A percentile compares a stretch with the other conserved stretches of the same genome.
Conservation (phyloP, 2,888 invertebrate species). For the Tipula vernalis region DNA sequence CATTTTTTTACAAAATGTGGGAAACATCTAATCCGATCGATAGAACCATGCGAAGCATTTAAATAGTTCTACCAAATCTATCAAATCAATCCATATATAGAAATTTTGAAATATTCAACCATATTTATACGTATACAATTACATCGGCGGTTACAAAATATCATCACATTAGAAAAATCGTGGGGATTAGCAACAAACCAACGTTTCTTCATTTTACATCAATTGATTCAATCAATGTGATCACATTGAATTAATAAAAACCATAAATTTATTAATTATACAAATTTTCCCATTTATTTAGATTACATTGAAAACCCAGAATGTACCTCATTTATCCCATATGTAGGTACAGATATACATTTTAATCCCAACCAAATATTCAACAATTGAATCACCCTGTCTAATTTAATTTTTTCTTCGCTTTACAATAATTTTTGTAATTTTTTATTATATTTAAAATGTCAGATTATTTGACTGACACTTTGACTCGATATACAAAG, state of each 20-base stretch:
- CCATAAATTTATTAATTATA: not conserved
- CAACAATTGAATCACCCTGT: not conserved
- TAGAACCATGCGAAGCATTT: too few relatives aligned
- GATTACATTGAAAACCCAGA: not conserved
- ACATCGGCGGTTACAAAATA: too few relatives aligned
- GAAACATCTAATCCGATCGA: too few relatives aligned
- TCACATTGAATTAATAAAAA: not conserved
- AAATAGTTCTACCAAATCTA: too few relatives aligned
- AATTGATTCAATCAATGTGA: not conserved
- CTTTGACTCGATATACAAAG: constrained; percentile 23
- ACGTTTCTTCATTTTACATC: not conserved
- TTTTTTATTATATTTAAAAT: constrained; percentile 18
- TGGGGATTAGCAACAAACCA: not conserved
- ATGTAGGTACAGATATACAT: not conserved
- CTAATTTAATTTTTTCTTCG: not conserved
- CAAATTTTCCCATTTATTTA: not conserved
- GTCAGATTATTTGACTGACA: constrained; percentile 33
- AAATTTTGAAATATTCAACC: too few relatives aligned
- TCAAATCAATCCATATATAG: too few relatives aligned
- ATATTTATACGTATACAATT: too few relatives aligned
- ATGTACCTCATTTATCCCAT: not conserved
- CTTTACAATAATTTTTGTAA: not conserved
- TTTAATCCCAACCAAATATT: not conserved
- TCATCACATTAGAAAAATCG: too few relatives aligned
- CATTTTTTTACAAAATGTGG: too few relatives aligned